Evolutionary conservation across 1,140 invertebrate species (phyloP), one percentile per base, ranked within the genome.

Genomic region (Dendroctonus valens): DNA sequence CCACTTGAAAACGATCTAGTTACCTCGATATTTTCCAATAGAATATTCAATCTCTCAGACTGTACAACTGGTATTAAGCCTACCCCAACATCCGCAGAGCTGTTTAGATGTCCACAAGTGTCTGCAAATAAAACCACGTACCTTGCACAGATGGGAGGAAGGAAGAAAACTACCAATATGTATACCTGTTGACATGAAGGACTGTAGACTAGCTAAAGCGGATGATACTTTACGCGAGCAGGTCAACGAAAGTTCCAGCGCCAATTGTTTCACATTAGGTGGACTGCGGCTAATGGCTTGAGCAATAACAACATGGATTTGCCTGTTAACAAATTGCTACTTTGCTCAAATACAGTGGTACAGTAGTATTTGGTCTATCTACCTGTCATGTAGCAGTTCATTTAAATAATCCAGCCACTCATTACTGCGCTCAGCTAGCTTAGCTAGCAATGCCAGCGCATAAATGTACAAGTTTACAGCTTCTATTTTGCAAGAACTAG

Each of bases 271-370:
- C 7, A 82, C 78, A 39, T 80, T 72, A 54, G 70, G 72, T 7
- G 79, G 77, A 8, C 82, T 79, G 5, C 73, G 78, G 68, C 79
- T 84, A 9, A 86, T 73, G 9, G 80, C 81, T 46, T 81, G 70
- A 6, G 83, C 83, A 41, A 85, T 75, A 7, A 81, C 75, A 73
- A 81, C 81, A 69, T 84, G 81, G 8, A 84, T 79, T 72, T 82
- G 79, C 69, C 69, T 72, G 67, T 49, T 57, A 70, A 53, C n/a
- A 58, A 39, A 63, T 12, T 39, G 41, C 8, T 38, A 9, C 38
- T 11, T 52, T 6, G 9, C 37, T 44, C 41, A 7, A 9, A n/a
- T n/a, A n/a, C n/a, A n/a, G 38, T 55, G 7, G 2, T 15, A 44
- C 4, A 59, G n/a, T 44, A 48, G 11, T 12, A 12, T 3, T 2